These are phyloP conservation scores for Idaea aversata DNA, from an alignment of 2,888 invertebrate species.

Conservation along the genomic window DNA sequence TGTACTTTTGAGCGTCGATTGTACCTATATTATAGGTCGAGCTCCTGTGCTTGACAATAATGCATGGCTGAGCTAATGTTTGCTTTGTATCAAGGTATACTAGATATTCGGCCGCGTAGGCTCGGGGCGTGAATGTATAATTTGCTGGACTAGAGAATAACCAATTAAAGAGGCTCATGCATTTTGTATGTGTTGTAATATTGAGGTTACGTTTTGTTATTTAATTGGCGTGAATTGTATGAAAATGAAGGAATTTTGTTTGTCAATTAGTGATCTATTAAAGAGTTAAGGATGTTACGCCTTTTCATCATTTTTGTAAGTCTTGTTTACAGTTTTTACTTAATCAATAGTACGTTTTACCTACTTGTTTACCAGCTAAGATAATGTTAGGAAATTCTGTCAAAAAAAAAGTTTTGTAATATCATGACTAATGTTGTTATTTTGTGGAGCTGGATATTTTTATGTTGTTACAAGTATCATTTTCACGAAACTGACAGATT, in stretches of 20 bases:
- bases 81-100: conserved; percentile 75
- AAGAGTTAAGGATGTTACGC: not conserved
- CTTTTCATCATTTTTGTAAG: too few species aligned
- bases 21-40: conserved; percentile 29
- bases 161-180: conserved; percentile 74
- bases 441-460: too few species aligned
- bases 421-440: too few species aligned
- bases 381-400: too few species aligned
- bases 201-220: conserved; percentile 26
- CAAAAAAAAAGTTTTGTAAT: too few species aligned
- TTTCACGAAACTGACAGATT: too few species aligned
- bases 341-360: too few species aligned
- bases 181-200: conserved; percentile 64
- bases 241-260: not conserved
- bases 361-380: too few species aligned
- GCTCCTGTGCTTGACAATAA: conserved; percentile 77
- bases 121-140: conserved; percentile 77
- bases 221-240: conserved; percentile 13
- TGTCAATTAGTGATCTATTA: not conserved
- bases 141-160: conserved; percentile 64
- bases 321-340: too few species aligned
- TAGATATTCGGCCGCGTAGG: conserved; percentile 69
- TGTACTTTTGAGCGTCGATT: too few species aligned
- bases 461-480: too few species aligned
- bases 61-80: conserved; percentile 79